Conservation (phyloP, 2,797 vertebrate species). For the Takifugu ocellatus region DNA sequence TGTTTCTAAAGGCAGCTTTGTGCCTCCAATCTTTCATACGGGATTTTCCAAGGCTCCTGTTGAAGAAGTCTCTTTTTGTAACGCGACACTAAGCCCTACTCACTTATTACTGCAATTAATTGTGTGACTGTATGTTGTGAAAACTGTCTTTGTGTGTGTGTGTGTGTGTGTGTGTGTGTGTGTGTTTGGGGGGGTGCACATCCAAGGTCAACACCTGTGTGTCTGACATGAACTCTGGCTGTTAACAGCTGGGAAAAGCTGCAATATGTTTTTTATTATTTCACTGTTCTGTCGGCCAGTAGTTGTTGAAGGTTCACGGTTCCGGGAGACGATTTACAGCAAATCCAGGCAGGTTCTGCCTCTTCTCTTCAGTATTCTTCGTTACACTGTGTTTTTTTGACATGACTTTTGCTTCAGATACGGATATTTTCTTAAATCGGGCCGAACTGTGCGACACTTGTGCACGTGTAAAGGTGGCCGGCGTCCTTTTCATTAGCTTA, state of each 20-base stretch:
- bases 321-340: background rate
- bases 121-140: constrained; percentile 10
- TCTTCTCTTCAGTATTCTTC: no score
- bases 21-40: constrained; percentile 67
- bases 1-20: constrained; percentile 59
- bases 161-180: background rate
- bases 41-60: constrained; percentile 58
- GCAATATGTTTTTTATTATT: constrained; percentile 14
- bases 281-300: constrained; percentile 11
- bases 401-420: no score
- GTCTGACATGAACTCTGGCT: constrained; percentile 23
- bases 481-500: no score
- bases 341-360: background rate
- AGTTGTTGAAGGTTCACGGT: constrained; percentile 10
- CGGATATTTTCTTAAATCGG: no score
- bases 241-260: constrained; percentile 20
- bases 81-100: constrained; percentile 38
- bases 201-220: constrained; percentile 18
- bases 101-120: constrained; percentile 25
- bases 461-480: no score
- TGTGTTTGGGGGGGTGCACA: background rate
- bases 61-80: constrained; percentile 46
- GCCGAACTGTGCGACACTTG: no score
- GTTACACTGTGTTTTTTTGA: no score
- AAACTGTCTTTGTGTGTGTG: constrained; percentile 6